Evolutionary conservation across 2,113 vertebrate species (phyloP), one percentile per base, ranked within the genome.

Genomic region (Semicossyphus pulcher): DNA sequence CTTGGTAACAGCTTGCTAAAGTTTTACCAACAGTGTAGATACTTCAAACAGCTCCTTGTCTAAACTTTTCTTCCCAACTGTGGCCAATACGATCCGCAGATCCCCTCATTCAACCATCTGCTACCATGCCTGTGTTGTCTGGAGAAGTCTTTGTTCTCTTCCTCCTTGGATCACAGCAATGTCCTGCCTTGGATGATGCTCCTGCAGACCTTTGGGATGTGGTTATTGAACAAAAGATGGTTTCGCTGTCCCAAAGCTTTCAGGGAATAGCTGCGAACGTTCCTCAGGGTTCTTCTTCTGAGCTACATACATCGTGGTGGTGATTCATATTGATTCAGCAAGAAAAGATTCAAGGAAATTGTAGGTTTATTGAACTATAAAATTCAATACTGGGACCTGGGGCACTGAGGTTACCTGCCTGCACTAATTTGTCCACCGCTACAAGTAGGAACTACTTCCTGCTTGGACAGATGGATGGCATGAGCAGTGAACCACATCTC

Each of bases 321-420:
- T 75, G 58, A 70, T 56, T 80, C 87, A 48, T 66, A 88, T 78
- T 84, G 86, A 88, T 88, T 72, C 79, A 49, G 36, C 23, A 28
- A 42, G 62, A 76, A 52, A n/a, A 54, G 28, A 61, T 44, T 84
- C 44, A 2, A 8, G 81, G 66, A 78, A 73, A 86, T 74, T 21
- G 64, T 61, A 21, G 39, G 53, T 45, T 78, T 81, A 81, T 83
- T 85, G 85, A 85, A 68, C 76, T 52, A 68, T 67, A 34, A 88
- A 86, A 87, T 52, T 37, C 18, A 37, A 76, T 64, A 70, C 54
- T 29, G 37, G 67, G 60, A 84, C 51, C 76, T 79, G 29, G 36
- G 58, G 31, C 76, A 39, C 29, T n/a, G 39, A 69, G 51, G 79
- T 72, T 65, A 59, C 60, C 79, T 48, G 70, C 29, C 71, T 75